Percentiles rank a stretch among this genome's conserved stretches.
Conservation (phyloP, 2,797 vertebrate species). For the Triplophysa yarkandensis region DNA sequence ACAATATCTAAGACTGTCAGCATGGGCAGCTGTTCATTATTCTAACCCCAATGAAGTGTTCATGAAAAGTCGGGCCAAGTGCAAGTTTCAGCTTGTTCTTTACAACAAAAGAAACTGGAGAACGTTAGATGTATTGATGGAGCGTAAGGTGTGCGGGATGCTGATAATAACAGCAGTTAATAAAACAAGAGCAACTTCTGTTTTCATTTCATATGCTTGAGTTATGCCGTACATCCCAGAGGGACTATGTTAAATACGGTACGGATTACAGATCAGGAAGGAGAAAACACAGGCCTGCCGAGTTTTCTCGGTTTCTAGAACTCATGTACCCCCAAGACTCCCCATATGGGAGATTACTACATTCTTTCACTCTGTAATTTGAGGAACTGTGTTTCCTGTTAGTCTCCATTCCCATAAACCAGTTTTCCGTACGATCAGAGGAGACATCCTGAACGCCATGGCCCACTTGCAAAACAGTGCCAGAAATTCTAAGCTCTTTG, state of each 20-base stretch:
- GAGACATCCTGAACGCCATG: constrained; percentile 8
- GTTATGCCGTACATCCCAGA: constrained; percentile 67
- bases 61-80: constrained; percentile 50
- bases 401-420: constrained; percentile 13
- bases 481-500: not conserved
- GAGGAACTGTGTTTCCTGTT: constrained; percentile 39
- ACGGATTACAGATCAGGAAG: constrained; percentile 50
- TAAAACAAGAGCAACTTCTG: constrained; percentile 69
- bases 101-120: constrained; percentile 60
- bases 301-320: constrained; percentile 53
- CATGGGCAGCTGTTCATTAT: constrained; percentile 28
- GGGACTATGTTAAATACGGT: constrained; percentile 69
- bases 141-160: constrained; percentile 57
- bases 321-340: constrained; percentile 18
- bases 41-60: constrained; percentile 58
- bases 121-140: constrained; percentile 55
- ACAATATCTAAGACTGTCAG: constrained; percentile 35
- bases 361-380: constrained; percentile 36
- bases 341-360: constrained; percentile 14
- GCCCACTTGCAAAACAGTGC: not conserved
- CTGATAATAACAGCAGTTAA: constrained; percentile 69
- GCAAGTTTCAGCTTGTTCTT: constrained; percentile 41
- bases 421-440: not conserved
- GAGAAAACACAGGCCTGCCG: constrained; percentile 66
- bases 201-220: constrained; percentile 70